Percentiles rank a stretch among this genome's conserved stretches.
These are phyloP conservation scores for Podocnemis expansa DNA, from an alignment of 2,113 vertebrate genomes.

Conservation along the genomic window DNA sequence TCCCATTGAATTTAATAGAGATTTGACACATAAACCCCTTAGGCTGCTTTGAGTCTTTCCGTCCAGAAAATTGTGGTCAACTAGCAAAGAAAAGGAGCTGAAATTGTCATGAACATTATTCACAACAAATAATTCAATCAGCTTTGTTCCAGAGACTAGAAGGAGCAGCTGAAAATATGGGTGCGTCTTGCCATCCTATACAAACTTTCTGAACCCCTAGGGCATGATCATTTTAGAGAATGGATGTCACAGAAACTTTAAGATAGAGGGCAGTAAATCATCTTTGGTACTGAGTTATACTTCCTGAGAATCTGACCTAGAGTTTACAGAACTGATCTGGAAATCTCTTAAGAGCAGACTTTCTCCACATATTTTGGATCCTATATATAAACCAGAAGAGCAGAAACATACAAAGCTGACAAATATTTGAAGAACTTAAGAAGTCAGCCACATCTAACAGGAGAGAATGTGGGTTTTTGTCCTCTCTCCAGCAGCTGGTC, in stretches of 20 bases:
- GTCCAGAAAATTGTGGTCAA: background rate
- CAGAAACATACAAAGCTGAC: background rate
- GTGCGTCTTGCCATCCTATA: background rate
- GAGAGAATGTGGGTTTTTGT: background rate
- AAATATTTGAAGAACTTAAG: background rate
- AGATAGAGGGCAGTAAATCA: background rate
- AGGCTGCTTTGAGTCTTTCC: background rate
- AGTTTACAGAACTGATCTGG: background rate
- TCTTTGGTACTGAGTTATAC: background rate
- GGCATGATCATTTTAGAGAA: background rate
- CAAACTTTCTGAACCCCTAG: background rate
- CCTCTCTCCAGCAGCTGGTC: background rate
- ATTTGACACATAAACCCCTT: slow-evolving; percentile 16
- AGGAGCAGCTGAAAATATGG: background rate
- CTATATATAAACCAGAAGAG: fast-evolving
- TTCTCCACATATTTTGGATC: background rate
- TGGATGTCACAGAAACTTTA: background rate
- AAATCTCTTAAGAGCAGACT: background rate
- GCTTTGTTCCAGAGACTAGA: background rate
- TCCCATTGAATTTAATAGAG: background rate
- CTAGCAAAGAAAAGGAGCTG: background rate
- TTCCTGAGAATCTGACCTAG: background rate
- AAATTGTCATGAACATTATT: background rate
- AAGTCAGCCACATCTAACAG: background rate
- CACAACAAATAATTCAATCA: background rate